These are phyloP conservation scores for Eudasyphora cyanicolor DNA, from an alignment of 2,888 invertebrate species.

Conservation along the genomic window DNA sequence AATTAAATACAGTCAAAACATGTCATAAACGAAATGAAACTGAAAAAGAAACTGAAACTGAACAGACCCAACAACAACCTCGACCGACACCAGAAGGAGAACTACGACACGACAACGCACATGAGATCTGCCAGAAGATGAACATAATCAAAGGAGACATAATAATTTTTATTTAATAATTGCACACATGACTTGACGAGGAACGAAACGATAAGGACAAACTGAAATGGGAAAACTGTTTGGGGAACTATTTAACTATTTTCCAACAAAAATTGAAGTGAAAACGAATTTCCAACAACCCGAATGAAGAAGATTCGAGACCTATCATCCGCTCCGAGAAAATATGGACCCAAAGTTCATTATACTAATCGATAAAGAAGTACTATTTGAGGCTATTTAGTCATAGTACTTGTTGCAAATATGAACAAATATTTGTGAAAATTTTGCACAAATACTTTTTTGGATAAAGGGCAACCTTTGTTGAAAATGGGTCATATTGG, in stretches of 20 bases:
- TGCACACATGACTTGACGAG: constrained; percentile 48
- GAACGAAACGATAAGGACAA: not conserved
- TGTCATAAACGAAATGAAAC: constrained; percentile 48
- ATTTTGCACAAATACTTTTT: no score
- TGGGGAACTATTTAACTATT: not conserved
- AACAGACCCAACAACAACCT: constrained; percentile 11
- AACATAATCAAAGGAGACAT: constrained; percentile 35
- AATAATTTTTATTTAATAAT: constrained; percentile 53
- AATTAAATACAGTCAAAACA: constrained; percentile 62
- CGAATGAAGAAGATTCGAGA: no score
- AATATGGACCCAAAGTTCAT: no score
- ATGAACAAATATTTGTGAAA: no score
- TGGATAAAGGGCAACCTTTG: no score
- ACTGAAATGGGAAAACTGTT: not conserved
- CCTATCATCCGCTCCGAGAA: no score
- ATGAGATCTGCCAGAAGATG: not conserved
- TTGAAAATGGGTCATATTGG: no score
- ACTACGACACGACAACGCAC: not conserved
- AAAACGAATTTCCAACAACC: no score
- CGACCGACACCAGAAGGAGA: constrained; percentile 11
- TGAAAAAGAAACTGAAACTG: constrained; percentile 23
- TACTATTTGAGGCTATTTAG: no score
- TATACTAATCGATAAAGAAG: no score
- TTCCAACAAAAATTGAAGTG: no score
- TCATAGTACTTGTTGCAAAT: no score